Evolutionary conservation across 2,113 vertebrate species (phyloP).

Genomic region (Oostethus manadensis): DNA sequence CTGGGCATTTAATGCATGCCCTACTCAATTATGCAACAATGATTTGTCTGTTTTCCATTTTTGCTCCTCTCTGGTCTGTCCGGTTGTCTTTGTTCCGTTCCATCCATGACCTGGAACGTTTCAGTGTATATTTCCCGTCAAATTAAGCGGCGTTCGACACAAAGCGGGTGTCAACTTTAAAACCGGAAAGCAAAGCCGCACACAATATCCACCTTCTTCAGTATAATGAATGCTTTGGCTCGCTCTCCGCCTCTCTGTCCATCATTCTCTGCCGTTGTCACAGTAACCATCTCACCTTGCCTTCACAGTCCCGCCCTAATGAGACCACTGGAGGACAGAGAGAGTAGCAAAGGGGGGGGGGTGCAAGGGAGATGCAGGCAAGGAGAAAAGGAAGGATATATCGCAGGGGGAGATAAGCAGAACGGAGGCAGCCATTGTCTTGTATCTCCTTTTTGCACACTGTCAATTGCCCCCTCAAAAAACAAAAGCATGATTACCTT

Average conservation of each 20-base stretch:
- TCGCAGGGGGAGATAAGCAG: slow-evolving; percentile 52
- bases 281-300: slow-evolving; percentile 75
- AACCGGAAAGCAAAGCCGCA: slow-evolving; percentile 9
- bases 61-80: slow-evolving; percentile 2
- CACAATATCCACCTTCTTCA: slow-evolving; percentile 13
- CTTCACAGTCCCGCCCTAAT: slow-evolving; percentile 70
- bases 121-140: slow-evolving; percentile 6
- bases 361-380: slow-evolving; percentile 44
- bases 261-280: slow-evolving; percentile 71
- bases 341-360: slow-evolving; percentile 35
- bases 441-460: slow-evolving; percentile 54
- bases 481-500: slow-evolving; percentile 48
- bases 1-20: slow-evolving; percentile 55
- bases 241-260: slow-evolving; percentile 44
- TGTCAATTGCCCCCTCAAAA: slow-evolving; percentile 39
- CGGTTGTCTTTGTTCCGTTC: slow-evolving; percentile 13
- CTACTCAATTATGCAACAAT: slow-evolving; percentile 61
- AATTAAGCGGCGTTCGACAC: slow-evolving; percentile 16
- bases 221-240: slow-evolving; percentile 15
- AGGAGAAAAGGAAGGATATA: slow-evolving; percentile 47
- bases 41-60: slow-evolving; percentile 25
- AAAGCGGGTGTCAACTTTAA: slow-evolving; percentile 10
- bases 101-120: neutral
- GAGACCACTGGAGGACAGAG: slow-evolving; percentile 61
- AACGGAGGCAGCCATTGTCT: slow-evolving; percentile 49